Base-by-base conservation (phyloP, 2,797 vertebrate species). In the Melanogrammus aeglefinus region DNA sequence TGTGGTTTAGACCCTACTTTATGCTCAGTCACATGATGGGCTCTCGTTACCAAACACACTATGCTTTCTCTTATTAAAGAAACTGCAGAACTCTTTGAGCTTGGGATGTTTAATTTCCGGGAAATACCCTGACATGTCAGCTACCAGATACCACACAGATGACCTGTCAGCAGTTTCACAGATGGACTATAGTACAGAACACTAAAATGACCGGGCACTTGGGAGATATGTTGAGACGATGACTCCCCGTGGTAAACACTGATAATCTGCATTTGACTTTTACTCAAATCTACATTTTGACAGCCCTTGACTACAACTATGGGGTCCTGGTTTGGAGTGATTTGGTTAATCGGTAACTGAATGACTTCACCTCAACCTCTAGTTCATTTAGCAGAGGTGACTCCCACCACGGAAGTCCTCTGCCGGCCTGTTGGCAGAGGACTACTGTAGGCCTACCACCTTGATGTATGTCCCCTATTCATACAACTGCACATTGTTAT, bases 11-110 rank as follows among this genome's bases (percentile, higher is more conserved):
- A n/a, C n/a, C 12, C 31, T 27, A 14, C 27, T 78, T 14, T 70
- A 21, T 6, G 18, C 39, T 47, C n/a, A 35, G 8, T 85, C 81
- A 83, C 81, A 82, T 80, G 76, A 81, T 72, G 69, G 33, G 35
- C 29, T 0, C 0, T 35, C 0, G 0, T 35, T 29, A 7, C 3
- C 47, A 33, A 63, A 21, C 35, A 8, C 14, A 33, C 72, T 6
- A 21, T 33, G 66, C 29, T 27, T 63, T 82, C 69, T 82, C 69
- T 35, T 77, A 66, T 41, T 77, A 57, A 27, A 77, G 66, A 76
- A 31, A 8, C 72, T 21, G 41, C 77, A 80, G 76, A 77, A 51
- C 75, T 69, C 41, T 16, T 44, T 44, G 12, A 57, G 66, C 74
- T 78, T 33, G 63, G 1, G 75, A 9, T 38, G 36, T 69, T 81